Base-by-base conservation (phyloP, 2,797 vertebrate species). In the Acanthis flammea region DNA sequence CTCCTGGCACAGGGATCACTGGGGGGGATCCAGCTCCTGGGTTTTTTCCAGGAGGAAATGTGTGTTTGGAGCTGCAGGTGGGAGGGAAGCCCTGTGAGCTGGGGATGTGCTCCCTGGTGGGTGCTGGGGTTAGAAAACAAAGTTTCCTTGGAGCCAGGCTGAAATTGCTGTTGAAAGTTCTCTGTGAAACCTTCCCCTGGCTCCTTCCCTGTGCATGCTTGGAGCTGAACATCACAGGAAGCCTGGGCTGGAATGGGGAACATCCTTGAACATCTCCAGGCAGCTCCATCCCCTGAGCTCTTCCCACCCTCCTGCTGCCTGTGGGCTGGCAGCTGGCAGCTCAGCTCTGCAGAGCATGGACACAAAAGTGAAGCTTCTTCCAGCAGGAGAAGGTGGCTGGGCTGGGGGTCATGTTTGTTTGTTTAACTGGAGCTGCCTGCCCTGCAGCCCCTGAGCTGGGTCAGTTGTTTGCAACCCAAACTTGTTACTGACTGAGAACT, bases 401-500 rank as follows among this genome's bases (percentile, higher is more conserved):
- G 70, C 62, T 66, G 76, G 48, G 87, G 90, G 72, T 95, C 48
- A 10, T 75, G 91, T 97, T 96, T 94, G 89, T 96, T 94, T 94
- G 16, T 88, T 67, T 78, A 67, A 89, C 75, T 44, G 72, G 82
- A 87, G 96, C 94, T 39, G 58, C 65, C 86, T 94, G 84, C 94
- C 63, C 95, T 58, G 61, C 35, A 97, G 90, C 39, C 92, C 86
- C 75, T 42, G 68, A 47, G 72, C 74, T 86, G 96, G 97, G 93
- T 79, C 95, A 92, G 39, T 86, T 97, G 96, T 97, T 97, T 97
- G 94, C 94, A 96, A 78, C 93, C 92, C 95, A 97, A 96, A 94
- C 94, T 81, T 60, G 17, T 94, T 61, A n/a, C 87, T 54, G 33
- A 9, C 35, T 81, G 31, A 90, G 96, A 98, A 97, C 97, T 96